Evolutionary conservation across 2,113 vertebrate species (phyloP).

Genomic region (Cochlearius cochlearius): DNA sequence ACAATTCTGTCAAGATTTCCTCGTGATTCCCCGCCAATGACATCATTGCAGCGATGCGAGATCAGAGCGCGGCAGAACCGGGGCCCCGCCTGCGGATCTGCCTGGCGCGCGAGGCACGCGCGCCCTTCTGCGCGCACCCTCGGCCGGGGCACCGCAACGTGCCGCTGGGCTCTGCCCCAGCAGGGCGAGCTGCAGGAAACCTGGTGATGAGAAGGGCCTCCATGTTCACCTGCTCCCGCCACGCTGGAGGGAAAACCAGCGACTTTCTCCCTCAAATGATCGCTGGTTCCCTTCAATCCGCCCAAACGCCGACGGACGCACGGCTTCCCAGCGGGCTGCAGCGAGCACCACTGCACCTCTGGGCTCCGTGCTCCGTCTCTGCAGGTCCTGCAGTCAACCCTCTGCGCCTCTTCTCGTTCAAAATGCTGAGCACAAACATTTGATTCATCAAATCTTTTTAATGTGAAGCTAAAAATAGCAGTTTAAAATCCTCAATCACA

Average conservation of each 20-base stretch:
- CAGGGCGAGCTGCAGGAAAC: background rate
- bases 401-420: background rate
- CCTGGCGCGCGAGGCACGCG: background rate
- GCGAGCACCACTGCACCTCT: background rate
- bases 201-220: background rate
- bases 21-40: background rate
- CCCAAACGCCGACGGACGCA: rapidly evolving
- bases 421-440: background rate
- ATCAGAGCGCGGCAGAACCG: background rate
- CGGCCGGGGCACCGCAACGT: rapidly evolving
- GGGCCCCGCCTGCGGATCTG: background rate
- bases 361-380: background rate
- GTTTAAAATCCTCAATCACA: background rate
- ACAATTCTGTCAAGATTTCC: background rate
- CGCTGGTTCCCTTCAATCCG: rapidly evolving
- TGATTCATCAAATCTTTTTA: background rate
- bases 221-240: background rate
- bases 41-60: background rate
- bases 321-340: background rate
- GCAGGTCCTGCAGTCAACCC: rapidly evolving
- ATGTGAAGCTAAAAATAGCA: background rate
- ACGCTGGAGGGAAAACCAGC: rapidly evolving
- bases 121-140: background rate
- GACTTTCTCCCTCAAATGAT: rapidly evolving
- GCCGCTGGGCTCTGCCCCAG: background rate